Conservation (phyloP, 2,888 invertebrate species). For the Lagria hirta region DNA sequence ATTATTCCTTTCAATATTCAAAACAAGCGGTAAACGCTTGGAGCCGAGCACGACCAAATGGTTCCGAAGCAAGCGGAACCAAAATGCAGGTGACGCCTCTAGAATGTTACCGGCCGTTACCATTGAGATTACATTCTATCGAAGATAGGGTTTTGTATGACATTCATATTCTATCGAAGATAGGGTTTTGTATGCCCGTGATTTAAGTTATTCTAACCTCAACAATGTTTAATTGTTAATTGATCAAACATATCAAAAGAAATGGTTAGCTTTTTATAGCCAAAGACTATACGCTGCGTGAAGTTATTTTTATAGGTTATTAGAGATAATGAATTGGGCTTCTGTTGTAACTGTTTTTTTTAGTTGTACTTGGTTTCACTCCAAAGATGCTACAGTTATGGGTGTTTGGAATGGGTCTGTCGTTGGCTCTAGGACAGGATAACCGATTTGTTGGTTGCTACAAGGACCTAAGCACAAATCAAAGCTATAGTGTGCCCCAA, state of each 20-base stretch:
- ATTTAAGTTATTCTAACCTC: conserved; percentile 11
- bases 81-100: too few relatives aligned
- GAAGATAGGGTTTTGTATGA: too few relatives aligned
- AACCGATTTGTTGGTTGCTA: conserved; percentile 9
- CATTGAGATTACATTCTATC: too few relatives aligned
- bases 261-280: conserved; percentile 1
- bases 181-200: too few relatives aligned
- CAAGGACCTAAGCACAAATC: conserved; percentile 1
- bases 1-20: too few relatives aligned
- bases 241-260: conserved; percentile 13
- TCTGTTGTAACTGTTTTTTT: background rate
- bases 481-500: conserved; percentile 7
- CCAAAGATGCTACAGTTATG: conserved; percentile 4
- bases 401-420: conserved; percentile 1
- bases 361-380: background rate
- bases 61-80: too few relatives aligned
- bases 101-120: too few relatives aligned
- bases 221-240: conserved; percentile 5
- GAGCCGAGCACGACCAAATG: too few relatives aligned
- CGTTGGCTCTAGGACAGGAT: conserved; percentile 1
- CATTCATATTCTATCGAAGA: too few relatives aligned
- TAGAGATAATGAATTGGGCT: background rate
- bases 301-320: conserved; percentile 3
- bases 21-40: too few relatives aligned
- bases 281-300: conserved; percentile 12